Conservation (phyloP, 2,113 vertebrate species). For the Mesembrinibis cayennensis region DNA sequence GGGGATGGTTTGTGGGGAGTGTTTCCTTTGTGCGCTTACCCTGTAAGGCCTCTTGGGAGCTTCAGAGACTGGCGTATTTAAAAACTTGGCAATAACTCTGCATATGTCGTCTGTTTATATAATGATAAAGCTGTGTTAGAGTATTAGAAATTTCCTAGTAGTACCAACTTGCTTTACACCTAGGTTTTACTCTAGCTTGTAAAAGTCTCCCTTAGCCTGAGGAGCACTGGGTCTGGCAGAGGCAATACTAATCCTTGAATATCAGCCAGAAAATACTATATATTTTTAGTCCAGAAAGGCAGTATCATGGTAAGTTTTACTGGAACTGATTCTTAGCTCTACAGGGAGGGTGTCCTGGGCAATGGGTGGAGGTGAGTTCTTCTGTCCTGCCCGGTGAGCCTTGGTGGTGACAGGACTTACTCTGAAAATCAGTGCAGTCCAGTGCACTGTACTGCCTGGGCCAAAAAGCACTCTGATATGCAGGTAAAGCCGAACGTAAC, state of each 20-base stretch:
- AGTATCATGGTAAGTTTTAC: background rate
- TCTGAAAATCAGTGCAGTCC: background rate
- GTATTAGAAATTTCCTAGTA: background rate
- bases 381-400: background rate
- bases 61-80: background rate
- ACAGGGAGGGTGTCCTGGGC: background rate
- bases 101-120: background rate
- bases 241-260: background rate
- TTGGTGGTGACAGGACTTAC: background rate
- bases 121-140: background rate
- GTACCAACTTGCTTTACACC: background rate
- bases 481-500: background rate
- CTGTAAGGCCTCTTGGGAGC: background rate
- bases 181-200: background rate
- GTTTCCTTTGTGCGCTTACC: conserved; percentile 12
- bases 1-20: background rate
- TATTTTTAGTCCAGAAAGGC: background rate
- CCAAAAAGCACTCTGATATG: background rate
- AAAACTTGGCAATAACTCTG: background rate
- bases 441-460: background rate
- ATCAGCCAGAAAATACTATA: background rate
- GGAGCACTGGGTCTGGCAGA: background rate
- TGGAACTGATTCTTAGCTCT: background rate
- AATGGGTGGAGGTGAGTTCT: background rate
- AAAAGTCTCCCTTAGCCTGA: background rate